A percentile compares a stretch with the other conserved stretches of the same genome.
Conservation (phyloP, 1,140 invertebrate species). For the Magallana ariakensis region DNA sequence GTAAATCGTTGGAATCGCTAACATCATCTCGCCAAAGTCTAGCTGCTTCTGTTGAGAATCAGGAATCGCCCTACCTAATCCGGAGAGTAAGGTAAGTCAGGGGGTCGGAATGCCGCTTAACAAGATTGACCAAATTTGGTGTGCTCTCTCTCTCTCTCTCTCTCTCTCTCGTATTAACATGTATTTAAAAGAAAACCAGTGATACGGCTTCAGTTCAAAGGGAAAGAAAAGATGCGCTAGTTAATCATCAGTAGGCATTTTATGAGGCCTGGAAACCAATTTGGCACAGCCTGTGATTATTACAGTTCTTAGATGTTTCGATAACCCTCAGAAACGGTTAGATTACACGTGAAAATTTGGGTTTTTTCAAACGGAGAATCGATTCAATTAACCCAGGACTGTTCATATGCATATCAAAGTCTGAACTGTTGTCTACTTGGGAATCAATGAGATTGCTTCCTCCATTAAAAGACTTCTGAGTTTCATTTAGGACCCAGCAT, state of each 20-base stretch:
- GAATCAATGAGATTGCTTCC: slow-evolving; percentile 8
- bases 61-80: slow-evolving; percentile 51
- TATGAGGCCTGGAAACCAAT: not conserved
- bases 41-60: slow-evolving; percentile 45
- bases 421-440: not conserved
- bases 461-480: not conserved
- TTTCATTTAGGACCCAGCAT: not conserved
- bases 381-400: not conserved
- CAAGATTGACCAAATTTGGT: not conserved
- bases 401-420: slow-evolving; percentile 7
- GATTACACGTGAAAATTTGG: slow-evolving; percentile 1
- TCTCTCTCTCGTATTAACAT: not conserved
- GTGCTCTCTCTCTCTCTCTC: not conserved
- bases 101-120: too few relatives aligned
- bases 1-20: slow-evolving; percentile 47
- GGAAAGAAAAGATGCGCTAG: too few relatives aligned
- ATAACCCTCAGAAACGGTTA: not conserved
- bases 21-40: slow-evolving; percentile 47
- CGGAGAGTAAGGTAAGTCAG: slow-evolving; percentile 52
- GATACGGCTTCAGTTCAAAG: too few relatives aligned
- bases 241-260: too few relatives aligned
- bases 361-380: slow-evolving; percentile 2
- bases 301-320: not conserved
- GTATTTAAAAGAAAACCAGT: too few relatives aligned
- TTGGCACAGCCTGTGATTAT: too few relatives aligned